Conservation (phyloP, 2,797 vertebrate species). For the Halcyon chelicuti region DNA sequence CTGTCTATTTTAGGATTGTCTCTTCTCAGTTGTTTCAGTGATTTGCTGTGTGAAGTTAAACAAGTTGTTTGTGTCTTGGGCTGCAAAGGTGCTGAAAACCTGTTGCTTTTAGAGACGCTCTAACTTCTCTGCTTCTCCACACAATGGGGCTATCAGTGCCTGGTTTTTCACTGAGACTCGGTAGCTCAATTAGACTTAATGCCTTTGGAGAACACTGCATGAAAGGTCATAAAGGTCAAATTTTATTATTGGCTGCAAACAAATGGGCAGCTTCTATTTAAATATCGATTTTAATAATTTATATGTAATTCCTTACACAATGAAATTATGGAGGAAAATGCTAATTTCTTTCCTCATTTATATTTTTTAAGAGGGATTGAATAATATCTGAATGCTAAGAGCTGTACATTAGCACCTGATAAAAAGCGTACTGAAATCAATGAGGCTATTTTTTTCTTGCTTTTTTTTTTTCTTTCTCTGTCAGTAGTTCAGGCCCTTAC, state of each 20-base stretch:
- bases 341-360: background rate
- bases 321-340: background rate
- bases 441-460: background rate
- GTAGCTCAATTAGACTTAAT: background rate
- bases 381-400: background rate
- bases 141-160: background rate
- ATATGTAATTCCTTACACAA: background rate
- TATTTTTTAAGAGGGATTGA: background rate
- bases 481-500: background rate
- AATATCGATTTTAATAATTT: background rate
- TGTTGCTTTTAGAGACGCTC: conserved; percentile 1
- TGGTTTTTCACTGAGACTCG: background rate
- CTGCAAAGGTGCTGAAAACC: conserved; percentile 34
- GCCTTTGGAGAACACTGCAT: background rate
- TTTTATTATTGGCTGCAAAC: background rate
- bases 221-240: background rate
- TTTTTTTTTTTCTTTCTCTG: fast-evolving
- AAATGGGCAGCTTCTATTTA: background rate
- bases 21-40: conserved; percentile 64
- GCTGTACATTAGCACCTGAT: background rate
- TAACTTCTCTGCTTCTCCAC: background rate
- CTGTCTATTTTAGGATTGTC: conserved; percentile 58
- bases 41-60: conserved; percentile 58
- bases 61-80: conserved; percentile 14
- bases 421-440: background rate